Evolutionary conservation across 2,888 invertebrate species (phyloP).

Genomic region (Pherbina coryleti): DNA sequence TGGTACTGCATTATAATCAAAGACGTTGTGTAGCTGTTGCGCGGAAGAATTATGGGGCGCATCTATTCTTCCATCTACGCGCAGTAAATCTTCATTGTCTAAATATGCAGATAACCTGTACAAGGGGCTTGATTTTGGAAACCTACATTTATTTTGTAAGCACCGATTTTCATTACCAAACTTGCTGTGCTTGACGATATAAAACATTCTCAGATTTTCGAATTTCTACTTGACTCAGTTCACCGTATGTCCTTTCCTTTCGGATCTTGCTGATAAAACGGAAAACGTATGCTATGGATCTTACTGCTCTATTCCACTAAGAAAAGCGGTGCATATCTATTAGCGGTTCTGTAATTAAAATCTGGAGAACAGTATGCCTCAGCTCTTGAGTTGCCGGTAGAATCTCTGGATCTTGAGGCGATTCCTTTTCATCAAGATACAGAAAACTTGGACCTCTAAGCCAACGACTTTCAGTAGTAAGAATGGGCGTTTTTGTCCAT

Average conservation of each 20-base stretch:
- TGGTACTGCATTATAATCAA: background rate
- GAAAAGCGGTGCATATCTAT: slow-evolving; percentile 34
- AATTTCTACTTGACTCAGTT: slow-evolving; percentile 36
- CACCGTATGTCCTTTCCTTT: slow-evolving; percentile 2
- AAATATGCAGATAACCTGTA: slow-evolving; percentile 9
- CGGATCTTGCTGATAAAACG: slow-evolving; percentile 35
- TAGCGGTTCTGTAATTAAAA: background rate
- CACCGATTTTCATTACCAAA: slow-evolving; percentile 32
- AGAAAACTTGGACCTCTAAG: slow-evolving; percentile 29
- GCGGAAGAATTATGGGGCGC: slow-evolving; percentile 2
- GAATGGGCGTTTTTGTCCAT: slow-evolving; percentile 24
- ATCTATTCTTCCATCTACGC: slow-evolving; percentile 22
- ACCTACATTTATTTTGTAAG: background rate
- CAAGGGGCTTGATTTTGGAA: slow-evolving; percentile 31
- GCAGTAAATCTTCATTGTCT: background rate
- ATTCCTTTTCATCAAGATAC: slow-evolving; percentile 12
- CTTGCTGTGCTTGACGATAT: slow-evolving; percentile 37
- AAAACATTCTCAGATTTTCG: slow-evolving; percentile 27
- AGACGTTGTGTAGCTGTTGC: slow-evolving; percentile 4
- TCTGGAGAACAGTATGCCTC: background rate
- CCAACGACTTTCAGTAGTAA: slow-evolving; percentile 21
- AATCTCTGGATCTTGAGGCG: background rate
- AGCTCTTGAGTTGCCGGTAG: slow-evolving; percentile 12
- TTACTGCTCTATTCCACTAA: slow-evolving; percentile 26
- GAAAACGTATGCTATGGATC: slow-evolving; percentile 33